These are phyloP conservation scores for Plebejus melissa DNA, from an alignment of 2,888 invertebrate species.

Conservation along the genomic window DNA sequence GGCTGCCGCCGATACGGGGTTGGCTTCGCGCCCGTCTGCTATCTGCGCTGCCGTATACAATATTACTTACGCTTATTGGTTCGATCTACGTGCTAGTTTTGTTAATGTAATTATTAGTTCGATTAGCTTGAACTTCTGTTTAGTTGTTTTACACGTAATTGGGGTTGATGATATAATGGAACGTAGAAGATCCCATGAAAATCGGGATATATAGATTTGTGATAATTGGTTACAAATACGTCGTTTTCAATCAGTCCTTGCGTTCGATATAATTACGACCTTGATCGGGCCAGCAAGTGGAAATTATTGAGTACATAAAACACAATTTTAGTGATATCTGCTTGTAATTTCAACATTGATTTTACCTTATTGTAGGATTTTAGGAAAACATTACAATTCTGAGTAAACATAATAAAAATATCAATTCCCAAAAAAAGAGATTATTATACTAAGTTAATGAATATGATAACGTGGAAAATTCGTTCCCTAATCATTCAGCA, in stretches of 20 bases:
- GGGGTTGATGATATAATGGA: too few species aligned
- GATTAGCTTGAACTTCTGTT: background rate
- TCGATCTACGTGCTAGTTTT: conserved; percentile 21
- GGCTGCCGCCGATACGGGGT: conserved; percentile 42
- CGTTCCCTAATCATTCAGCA: background rate
- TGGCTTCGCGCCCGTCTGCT: conserved; percentile 42
- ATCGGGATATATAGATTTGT: too few species aligned
- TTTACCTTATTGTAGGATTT: background rate
- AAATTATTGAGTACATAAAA: too few species aligned
- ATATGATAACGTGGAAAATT: conserved; percentile 11
- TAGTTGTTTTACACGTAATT: too few species aligned
- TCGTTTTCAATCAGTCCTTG: background rate
- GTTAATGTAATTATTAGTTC: background rate
- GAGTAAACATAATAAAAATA: background rate
- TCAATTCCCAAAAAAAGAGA: background rate
- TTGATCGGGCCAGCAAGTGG: too few species aligned
- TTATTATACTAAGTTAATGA: conserved; percentile 13
- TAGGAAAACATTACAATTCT: background rate
- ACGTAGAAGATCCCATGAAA: too few species aligned
- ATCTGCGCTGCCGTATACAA: conserved; percentile 32
- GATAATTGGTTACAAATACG: too few species aligned
- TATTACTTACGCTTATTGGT: conserved; percentile 31
- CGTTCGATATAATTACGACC: background rate
- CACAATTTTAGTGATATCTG: too few species aligned
- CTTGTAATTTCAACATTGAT: background rate